Conservation (phyloP, 2,113 vertebrate species). For the Cacatua alba region DNA sequence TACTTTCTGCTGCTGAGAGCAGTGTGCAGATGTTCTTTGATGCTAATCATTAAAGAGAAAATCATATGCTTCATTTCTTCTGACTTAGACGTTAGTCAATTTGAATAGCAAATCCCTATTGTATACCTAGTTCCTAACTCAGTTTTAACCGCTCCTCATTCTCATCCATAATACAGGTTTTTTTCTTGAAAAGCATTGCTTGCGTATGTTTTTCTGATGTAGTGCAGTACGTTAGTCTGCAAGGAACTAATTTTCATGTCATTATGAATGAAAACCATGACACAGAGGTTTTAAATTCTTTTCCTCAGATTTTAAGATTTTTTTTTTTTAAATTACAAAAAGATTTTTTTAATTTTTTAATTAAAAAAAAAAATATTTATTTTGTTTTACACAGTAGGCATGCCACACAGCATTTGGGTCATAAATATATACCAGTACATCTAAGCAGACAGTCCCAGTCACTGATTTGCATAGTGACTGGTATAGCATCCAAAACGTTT, state of each 20-base stretch:
- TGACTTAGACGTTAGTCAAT: not conserved
- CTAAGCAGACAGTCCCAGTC: not conserved
- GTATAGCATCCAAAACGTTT: conserved; percentile 18
- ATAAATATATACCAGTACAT: not conserved
- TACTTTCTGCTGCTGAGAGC: not conserved
- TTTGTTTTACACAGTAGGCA: not conserved
- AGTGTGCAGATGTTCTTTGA: not conserved
- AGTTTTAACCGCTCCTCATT: not conserved
- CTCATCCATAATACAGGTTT: not conserved
- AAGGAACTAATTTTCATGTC: not conserved
- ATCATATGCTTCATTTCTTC: not conserved
- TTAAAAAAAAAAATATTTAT: not conserved
- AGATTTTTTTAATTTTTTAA: not conserved
- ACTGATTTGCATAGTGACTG: conserved; percentile 1
- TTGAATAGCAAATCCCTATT: not conserved
- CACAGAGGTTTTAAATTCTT: not conserved
- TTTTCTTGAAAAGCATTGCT: not conserved
- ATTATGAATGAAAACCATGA: not conserved
- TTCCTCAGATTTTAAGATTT: not conserved
- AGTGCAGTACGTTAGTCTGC: not conserved
- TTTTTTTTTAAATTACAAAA: not conserved
- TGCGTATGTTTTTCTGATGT: not conserved
- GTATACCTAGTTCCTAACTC: not conserved
- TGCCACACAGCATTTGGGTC: not conserved
- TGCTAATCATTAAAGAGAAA: not conserved